These are phyloP conservation scores for Eupsittula cactorum DNA, from an alignment of 2,113 vertebrate species.

Conservation along the genomic window DNA sequence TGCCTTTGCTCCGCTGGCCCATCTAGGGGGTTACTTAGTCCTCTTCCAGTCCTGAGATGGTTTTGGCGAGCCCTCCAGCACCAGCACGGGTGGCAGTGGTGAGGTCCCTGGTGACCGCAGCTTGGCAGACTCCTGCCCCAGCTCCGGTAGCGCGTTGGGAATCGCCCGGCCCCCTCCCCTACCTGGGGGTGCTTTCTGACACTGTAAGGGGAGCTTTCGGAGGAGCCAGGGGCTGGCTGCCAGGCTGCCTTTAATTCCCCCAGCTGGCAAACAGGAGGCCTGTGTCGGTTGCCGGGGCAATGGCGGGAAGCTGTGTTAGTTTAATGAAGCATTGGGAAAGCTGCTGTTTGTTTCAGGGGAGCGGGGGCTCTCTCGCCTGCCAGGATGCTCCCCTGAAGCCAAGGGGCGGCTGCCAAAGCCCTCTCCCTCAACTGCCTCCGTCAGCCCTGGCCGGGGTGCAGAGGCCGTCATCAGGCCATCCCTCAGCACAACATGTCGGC, in stretches of 20 bases:
- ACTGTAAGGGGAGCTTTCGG: background rate
- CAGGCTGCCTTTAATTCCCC: slow-evolving; percentile 64
- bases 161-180: background rate
- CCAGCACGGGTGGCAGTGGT: background rate
- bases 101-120: background rate
- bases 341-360: slow-evolving; percentile 44
- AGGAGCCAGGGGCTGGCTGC: slow-evolving; percentile 27
- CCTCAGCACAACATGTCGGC: background rate
- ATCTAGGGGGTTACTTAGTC: background rate
- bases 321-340: slow-evolving; percentile 62
- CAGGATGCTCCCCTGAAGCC: background rate
- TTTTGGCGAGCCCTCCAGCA: background rate
- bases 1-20: fast-evolving
- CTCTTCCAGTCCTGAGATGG: background rate
- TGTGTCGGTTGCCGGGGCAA: slow-evolving; percentile 61
- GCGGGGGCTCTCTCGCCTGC: background rate
- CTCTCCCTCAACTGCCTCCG: background rate
- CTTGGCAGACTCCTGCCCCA: background rate
- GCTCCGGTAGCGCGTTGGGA: background rate
- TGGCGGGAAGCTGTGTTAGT: slow-evolving; percentile 60
- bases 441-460: background rate
- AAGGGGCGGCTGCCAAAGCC: background rate
- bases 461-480: fast-evolving
- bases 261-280: slow-evolving; percentile 68
- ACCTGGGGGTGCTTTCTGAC: background rate